Conservation (phyloP, 2,888 invertebrate genomes). For the Diabrotica balteata region DNA sequence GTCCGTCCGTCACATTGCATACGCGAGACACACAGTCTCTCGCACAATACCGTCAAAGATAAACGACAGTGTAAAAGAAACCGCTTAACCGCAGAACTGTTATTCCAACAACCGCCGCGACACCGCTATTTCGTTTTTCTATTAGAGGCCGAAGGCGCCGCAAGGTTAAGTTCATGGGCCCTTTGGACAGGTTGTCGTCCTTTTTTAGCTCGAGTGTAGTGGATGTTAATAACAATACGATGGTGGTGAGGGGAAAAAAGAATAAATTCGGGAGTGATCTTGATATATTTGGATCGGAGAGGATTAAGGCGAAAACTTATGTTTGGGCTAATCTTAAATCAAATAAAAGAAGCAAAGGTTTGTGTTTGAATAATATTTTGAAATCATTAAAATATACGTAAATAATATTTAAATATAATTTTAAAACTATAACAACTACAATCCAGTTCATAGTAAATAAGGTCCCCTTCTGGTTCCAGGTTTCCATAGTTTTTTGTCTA, state of each 20-base stretch:
- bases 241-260: constrained; percentile 56
- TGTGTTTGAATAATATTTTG: too few relatives aligned
- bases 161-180: constrained; percentile 62
- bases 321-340: constrained; percentile 65
- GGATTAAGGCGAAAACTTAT: constrained; percentile 62
- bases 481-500: too few relatives aligned
- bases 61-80: constrained; percentile 1
- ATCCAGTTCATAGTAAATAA: too few relatives aligned
- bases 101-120: background rate
- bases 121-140: background rate
- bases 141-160: constrained; percentile 20
- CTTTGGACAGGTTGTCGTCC: constrained; percentile 68
- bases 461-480: too few relatives aligned
- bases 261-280: constrained; percentile 65
- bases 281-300: constrained; percentile 58
- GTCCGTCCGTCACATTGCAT: constrained; percentile 5
- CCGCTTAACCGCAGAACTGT: background rate
- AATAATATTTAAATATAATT: too few relatives aligned
- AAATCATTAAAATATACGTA: constrained; percentile 10
- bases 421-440: too few relatives aligned
- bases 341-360: constrained; percentile 62
- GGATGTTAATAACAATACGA: constrained; percentile 62
- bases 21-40: constrained; percentile 18
- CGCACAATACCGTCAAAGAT: constrained; percentile 5
- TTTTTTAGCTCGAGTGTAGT: constrained; percentile 64